phyloP scores from a whole-genome alignment of 2,888 invertebrate species.

The Lymantria dispar region DNA sequence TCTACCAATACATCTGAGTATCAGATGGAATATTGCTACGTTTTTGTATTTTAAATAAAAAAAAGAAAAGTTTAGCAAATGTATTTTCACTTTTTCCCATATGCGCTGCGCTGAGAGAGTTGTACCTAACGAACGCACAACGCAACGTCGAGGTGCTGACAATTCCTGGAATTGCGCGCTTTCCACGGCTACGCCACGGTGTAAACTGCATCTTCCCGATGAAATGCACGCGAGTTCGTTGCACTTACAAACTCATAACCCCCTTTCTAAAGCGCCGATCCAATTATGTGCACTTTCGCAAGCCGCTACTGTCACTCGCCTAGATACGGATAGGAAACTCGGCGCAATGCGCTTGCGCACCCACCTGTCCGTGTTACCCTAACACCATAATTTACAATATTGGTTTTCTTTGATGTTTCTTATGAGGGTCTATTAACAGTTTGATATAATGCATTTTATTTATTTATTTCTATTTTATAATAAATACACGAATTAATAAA shows the following conservation, averaged over 20 bases:
- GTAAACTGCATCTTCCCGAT: conserved; percentile 74
- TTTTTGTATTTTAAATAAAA: conserved; percentile 4
- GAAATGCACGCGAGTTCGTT: conserved; percentile 79
- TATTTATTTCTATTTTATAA: background rate
- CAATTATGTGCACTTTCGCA: conserved; percentile 83
- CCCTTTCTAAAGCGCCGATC: conserved; percentile 82
- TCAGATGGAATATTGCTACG: background rate
- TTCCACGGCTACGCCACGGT: conserved; percentile 59
- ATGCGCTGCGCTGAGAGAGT: conserved; percentile 53
- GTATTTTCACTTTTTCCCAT: conserved; percentile 73
- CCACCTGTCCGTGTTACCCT: conserved; percentile 58
- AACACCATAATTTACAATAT: conserved; percentile 24
- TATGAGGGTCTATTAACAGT: background rate
- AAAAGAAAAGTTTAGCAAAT: conserved; percentile 23
- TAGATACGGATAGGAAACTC: conserved; percentile 81
- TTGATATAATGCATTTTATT: conserved; percentile 1
- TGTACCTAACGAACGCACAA: conserved; percentile 37
- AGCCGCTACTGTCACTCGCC: conserved; percentile 81
- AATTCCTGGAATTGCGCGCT: conserved; percentile 76
- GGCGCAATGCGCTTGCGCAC: conserved; percentile 62
- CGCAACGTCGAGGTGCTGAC: conserved; percentile 39
- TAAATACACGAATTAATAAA: too few species aligned
- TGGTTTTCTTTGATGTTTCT: background rate
- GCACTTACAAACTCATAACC: conserved; percentile 83
- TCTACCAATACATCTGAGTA: background rate